Conservation (phyloP, 2,888 invertebrate species). For the Alentia gelatinosa region DNA sequence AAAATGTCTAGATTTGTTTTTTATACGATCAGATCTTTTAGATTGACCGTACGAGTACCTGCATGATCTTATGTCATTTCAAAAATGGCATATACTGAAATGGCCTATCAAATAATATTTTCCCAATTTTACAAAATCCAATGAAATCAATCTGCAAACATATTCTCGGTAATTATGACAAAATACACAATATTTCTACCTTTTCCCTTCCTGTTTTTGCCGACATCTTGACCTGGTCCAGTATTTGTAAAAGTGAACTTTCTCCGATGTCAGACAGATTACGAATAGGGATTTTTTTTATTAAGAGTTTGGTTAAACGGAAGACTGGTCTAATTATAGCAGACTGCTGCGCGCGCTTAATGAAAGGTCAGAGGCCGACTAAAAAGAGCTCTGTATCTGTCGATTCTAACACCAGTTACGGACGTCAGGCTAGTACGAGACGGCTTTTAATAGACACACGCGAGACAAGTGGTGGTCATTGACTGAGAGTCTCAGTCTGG, state of each 20-base stretch:
- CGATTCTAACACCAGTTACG: background rate
- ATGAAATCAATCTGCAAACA: too few relatives aligned
- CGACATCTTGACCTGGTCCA: background rate
- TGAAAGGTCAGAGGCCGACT: background rate
- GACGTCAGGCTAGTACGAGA: background rate
- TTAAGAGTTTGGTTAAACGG: background rate
- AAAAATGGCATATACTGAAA: too few relatives aligned
- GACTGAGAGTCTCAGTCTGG: background rate
- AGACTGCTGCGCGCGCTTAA: background rate
- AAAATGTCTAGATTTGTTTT: too few relatives aligned
- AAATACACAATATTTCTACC: background rate
- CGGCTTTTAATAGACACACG: background rate
- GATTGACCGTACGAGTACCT: too few relatives aligned
- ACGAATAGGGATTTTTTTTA: background rate
- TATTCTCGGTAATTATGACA: too few relatives aligned
- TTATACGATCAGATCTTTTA: too few relatives aligned
- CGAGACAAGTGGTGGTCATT: background rate
- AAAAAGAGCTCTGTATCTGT: background rate
- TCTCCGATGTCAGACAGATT: background rate
- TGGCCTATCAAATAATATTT: too few relatives aligned
- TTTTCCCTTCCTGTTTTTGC: background rate
- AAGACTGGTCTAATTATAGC: background rate
- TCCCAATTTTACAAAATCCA: too few relatives aligned
- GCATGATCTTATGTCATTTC: too few relatives aligned
- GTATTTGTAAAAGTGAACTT: background rate